Conservation (phyloP, 2,113 vertebrate species). For the Toxotes chatareus region DNA sequence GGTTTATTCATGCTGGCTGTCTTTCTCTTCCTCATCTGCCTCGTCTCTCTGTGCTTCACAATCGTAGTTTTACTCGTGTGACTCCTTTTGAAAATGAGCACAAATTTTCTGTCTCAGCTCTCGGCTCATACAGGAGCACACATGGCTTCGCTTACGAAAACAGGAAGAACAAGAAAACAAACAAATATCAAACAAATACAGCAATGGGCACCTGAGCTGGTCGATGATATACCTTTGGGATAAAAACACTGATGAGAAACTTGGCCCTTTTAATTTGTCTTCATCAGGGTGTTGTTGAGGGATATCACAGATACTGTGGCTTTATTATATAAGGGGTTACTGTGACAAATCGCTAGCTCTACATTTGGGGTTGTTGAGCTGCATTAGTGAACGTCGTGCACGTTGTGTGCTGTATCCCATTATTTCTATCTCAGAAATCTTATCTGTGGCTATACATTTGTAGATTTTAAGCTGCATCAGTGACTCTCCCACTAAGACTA, state of each 20-base stretch:
- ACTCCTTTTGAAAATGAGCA: constrained; percentile 11
- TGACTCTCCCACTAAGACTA: background rate
- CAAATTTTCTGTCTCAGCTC: constrained; percentile 17
- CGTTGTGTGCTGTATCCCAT: background rate
- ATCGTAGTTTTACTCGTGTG: constrained; percentile 15
- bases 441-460: constrained; percentile 4
- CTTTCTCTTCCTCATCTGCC: background rate
- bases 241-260: background rate
- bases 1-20: constrained; percentile 5
- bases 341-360: background rate
- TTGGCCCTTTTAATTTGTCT: background rate
- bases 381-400: background rate
- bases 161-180: constrained; percentile 11
- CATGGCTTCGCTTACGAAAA: background rate
- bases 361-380: background rate
- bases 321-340: background rate
- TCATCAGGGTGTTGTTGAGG: background rate
- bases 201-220: background rate
- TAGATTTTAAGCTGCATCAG: constrained; percentile 18
- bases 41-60: background rate
- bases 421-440: background rate
- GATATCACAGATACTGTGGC: background rate
- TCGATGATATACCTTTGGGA: background rate
- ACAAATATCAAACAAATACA: constrained; percentile 11
- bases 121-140: constrained; percentile 2